Percentiles rank a stretch among this genome's conserved stretches.
Conservation (phyloP, 2,113 vertebrate species). For the Amblyopsis rosae region DNA sequence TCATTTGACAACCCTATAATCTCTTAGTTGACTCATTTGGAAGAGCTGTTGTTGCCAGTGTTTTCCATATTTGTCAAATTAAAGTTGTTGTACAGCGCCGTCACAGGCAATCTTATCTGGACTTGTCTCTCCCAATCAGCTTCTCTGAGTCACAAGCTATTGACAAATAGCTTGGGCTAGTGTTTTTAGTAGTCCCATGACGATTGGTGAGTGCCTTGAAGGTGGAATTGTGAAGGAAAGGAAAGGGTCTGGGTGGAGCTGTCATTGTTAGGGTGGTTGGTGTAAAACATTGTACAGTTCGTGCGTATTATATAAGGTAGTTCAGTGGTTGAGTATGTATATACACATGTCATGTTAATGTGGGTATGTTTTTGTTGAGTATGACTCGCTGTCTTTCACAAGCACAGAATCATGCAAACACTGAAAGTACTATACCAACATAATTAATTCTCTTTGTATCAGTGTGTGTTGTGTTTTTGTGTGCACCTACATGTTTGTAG, state of each 20-base stretch:
- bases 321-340: background rate
- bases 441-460: background rate
- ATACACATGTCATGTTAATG: background rate
- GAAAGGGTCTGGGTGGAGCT: background rate
- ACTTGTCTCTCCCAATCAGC: background rate
- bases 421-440: background rate
- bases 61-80: slow-evolving; percentile 19
- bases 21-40: slow-evolving; percentile 17
- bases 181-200: background rate
- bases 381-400: no score
- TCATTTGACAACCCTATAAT: background rate
- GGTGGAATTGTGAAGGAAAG: background rate
- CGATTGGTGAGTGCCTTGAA: background rate
- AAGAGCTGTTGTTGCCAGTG: slow-evolving; percentile 8
- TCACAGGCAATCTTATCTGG: slow-evolving; percentile 8
- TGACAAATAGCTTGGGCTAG: slow-evolving; percentile 27
- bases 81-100: slow-evolving; percentile 8
- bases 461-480: slow-evolving; percentile 14
- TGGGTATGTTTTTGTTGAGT: background rate
- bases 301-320: no score
- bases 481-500: slow-evolving; percentile 10
- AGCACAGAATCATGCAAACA: no score
- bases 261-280: no score
- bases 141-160: background rate
- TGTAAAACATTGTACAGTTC: no score